Evolutionary conservation across 2,797 vertebrate genomes (phyloP).

Genomic region (Falco novaeseelandiae): DNA sequence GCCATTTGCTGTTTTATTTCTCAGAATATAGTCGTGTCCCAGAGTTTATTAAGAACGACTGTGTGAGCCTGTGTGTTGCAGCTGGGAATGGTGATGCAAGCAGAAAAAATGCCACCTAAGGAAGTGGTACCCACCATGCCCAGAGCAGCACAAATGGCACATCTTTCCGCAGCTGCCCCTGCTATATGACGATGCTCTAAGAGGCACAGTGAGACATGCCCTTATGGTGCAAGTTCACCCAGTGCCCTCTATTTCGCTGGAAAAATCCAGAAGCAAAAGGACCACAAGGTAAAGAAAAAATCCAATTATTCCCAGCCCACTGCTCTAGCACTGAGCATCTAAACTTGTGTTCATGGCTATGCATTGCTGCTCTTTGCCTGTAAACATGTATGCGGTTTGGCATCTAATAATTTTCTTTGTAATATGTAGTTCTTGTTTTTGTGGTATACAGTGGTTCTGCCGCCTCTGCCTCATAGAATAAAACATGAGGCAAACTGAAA

Average conservation of each 20-base stretch:
- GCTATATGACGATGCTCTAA: rapidly evolving
- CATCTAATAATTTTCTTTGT: neutral
- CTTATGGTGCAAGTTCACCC: neutral
- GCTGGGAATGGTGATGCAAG: neutral
- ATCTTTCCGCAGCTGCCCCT: neutral
- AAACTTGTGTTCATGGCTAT: rapidly evolving
- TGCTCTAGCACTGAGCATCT: rapidly evolving
- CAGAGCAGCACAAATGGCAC: neutral
- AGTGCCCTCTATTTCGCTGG: rapidly evolving
- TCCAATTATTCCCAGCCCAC: rapidly evolving
- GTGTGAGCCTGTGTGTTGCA: neutral
- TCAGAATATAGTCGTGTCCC: neutral
- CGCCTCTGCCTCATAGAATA: rapidly evolving
- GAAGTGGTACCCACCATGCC: rapidly evolving
- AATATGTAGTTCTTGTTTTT: neutral
- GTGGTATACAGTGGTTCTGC: neutral
- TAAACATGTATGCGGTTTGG: neutral
- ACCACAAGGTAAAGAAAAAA: too few relatives aligned
- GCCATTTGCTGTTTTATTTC: neutral
- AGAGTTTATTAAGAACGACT: neutral
- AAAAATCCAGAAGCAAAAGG: neutral
- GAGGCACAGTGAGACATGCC: rapidly evolving
- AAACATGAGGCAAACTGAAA: rapidly evolving
- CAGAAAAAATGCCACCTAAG: neutral
- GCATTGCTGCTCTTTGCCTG: neutral